Conservation (phyloP, 64 coral and sea anemone species). For the Anthopleura sola region DNA sequence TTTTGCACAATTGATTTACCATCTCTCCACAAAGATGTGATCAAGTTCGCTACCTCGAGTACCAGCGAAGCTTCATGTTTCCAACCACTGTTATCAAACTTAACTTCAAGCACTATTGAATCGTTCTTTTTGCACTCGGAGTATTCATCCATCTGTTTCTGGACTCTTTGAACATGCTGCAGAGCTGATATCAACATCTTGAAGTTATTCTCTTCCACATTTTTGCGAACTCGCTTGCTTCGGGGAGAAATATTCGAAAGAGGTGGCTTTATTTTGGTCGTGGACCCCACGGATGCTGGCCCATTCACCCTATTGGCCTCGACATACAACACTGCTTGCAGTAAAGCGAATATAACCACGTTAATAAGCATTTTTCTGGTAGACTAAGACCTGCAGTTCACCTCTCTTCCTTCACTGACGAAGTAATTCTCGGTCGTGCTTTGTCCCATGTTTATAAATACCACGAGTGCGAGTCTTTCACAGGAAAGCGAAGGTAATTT, state of each 20-base stretch:
- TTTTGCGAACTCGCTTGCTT: neutral
- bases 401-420: neutral
- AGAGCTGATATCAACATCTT: neutral
- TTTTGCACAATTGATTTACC: slow-evolving; percentile 38
- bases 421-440: neutral
- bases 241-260: neutral
- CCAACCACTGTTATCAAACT: slow-evolving; percentile 45
- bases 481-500: neutral
- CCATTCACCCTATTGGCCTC: neutral
- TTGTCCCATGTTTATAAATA: neutral
- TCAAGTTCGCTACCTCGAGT: slow-evolving; percentile 43
- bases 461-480: neutral
- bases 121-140: slow-evolving; percentile 7
- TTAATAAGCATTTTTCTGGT: neutral
- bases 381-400: neutral
- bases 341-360: neutral
- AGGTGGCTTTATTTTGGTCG: neutral
- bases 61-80: slow-evolving; percentile 40
- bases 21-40: slow-evolving; percentile 52
- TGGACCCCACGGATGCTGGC: neutral
- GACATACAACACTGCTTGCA: neutral
- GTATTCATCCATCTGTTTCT: slow-evolving; percentile 36
- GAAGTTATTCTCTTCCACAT: neutral
- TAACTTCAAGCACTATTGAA: slow-evolving; percentile 22
- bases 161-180: slow-evolving; percentile 38